Evolutionary conservation across 2,797 vertebrate species (phyloP).

Genomic region (Netta rufina): DNA sequence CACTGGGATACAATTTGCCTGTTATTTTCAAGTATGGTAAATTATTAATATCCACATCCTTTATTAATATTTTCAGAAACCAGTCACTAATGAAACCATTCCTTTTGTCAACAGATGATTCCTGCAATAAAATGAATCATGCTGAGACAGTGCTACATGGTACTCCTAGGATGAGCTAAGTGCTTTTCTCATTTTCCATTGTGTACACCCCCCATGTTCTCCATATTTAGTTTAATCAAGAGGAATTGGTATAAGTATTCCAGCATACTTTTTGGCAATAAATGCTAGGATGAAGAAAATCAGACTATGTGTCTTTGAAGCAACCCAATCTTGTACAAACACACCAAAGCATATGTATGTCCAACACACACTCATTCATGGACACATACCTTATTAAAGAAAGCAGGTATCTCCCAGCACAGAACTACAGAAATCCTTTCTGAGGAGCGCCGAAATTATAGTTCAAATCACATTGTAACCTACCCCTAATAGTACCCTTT

Average conservation of each 20-base stretch:
- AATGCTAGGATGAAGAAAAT: background rate
- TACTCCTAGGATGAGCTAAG: background rate
- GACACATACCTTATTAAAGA: background rate
- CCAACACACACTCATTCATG: background rate
- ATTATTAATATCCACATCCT: background rate
- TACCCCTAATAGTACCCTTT: background rate
- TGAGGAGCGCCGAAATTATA: background rate
- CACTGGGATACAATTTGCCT: background rate
- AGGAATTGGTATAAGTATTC: background rate
- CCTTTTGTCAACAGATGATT: background rate
- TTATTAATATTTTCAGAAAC: background rate
- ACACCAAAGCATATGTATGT: rapidly evolving
- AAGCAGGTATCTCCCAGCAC: background rate
- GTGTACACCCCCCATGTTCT: background rate
- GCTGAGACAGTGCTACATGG: background rate
- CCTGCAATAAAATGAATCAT: background rate
- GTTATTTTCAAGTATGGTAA: background rate
- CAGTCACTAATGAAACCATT: background rate
- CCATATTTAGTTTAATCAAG: background rate
- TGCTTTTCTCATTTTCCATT: background rate
- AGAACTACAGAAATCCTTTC: background rate
- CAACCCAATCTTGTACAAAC: background rate
- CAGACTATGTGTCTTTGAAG: background rate
- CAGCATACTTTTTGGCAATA: background rate
- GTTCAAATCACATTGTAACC: background rate